Evolutionary conservation across 2,797 vertebrate species (phyloP), one percentile per base, ranked within the genome.

Genomic region (Sebastes taczanowskii): DNA sequence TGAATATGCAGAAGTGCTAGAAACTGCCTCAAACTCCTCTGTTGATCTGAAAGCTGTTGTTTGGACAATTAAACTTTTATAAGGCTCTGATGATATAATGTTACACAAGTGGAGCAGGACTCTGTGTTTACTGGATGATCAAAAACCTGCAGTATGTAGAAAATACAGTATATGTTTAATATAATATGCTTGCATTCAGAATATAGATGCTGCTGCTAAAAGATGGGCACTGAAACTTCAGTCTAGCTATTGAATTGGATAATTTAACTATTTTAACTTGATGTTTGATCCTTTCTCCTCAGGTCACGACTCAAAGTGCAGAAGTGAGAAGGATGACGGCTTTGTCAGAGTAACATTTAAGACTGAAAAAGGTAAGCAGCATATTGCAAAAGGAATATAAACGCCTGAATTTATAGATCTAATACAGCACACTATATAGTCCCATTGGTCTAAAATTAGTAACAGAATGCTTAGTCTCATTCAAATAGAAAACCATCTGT

Each of bases 311-410:
- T 94, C 95, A 80, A 97, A 96, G 88, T 94, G 82, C 93, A 97
- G 96, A 81, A 95, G 85, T 34, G 95, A 96, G 66, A 89, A 94
- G 71, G 98, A 99, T 1, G 98, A 98, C 23, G 97, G 97, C 42
- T 99, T 99, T 79, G 97, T 99, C 75, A 95, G 97, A 64, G 97
- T 99, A 86, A 97, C 96, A 56, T 97, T 99, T 82, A 99, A 97
- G 94, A 96, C 95, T 3, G 97, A 98, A 82, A 98, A 96, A 97
- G 98, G 98, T 99, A 90, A 71, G 71, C n/a, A 53, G 35, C 35
- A 72, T 2, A 53, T 22, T 22, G 56, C 3, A 60, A 49, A 38
- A 67, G 7, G 1, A 22, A 53, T 5, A 7, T 49, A n/a, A 66
- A 52, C 11, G 10, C n/a, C 27, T 79, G 14, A 60, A 56, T 42